Evolutionary conservation across 2,797 vertebrate species (phyloP).

Genomic region (Amblyraja radiata): DNA sequence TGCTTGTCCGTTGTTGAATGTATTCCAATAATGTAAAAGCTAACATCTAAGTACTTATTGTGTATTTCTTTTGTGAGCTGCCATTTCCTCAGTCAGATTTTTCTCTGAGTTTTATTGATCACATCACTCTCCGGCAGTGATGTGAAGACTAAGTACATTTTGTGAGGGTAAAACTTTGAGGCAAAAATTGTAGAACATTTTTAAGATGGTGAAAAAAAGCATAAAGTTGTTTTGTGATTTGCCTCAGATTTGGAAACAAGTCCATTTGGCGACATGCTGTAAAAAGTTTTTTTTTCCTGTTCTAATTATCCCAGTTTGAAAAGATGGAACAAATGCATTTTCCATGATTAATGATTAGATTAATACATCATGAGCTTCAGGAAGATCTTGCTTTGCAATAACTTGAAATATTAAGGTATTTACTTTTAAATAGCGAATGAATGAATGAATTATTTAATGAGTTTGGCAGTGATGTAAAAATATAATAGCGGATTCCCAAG

Average conservation of each 20-base stretch:
- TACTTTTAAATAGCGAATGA: not conserved
- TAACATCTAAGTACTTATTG: not conserved
- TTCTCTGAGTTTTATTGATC: not conserved
- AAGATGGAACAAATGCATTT: not conserved
- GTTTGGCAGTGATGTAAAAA: not conserved
- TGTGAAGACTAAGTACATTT: not conserved
- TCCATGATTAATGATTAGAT: not conserved
- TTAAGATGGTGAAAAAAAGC: not conserved
- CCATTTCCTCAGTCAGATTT: not conserved
- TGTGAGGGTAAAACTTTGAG: not conserved
- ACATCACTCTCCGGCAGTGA: too few relatives aligned
- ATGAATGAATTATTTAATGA: too few relatives aligned
- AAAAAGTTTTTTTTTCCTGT: not conserved
- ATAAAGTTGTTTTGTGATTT: not conserved
- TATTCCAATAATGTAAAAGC: not conserved
- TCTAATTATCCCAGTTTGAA: not conserved
- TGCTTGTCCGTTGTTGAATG: not conserved
- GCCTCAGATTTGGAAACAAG: not conserved
- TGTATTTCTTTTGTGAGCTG: not conserved
- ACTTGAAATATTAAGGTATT: not conserved
- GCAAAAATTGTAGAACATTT: not conserved
- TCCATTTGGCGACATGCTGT: not conserved
- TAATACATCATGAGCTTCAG: not conserved
- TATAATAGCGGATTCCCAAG: not conserved
- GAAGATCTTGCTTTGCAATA: not conserved